A percentile compares a stretch with the other conserved stretches of the same genome.
Conservation (phyloP, 2,888 invertebrate genomes). For the Protophormia terraenovae region DNA sequence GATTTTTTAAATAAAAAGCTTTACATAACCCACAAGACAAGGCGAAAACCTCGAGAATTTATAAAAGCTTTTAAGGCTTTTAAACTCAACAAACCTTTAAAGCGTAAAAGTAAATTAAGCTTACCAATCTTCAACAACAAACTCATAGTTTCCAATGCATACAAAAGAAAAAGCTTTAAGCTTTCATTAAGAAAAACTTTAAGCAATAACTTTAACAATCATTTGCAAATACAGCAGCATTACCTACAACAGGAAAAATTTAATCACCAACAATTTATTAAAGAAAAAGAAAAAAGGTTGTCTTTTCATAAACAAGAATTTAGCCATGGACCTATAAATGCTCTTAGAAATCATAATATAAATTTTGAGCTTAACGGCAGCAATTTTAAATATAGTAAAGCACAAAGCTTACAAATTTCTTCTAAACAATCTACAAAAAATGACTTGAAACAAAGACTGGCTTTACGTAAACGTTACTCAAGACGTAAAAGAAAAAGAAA, state of each 20-base stretch:
- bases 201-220: conserved; percentile 55
- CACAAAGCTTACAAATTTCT: neutral
- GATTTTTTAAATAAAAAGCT: conserved; percentile 64
- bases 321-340: no score
- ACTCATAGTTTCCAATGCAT: neutral
- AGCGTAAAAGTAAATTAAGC: conserved; percentile 18
- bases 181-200: conserved; percentile 3
- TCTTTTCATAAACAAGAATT: conserved; percentile 42
- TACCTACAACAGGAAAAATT: conserved; percentile 10
- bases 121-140: neutral
- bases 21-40: conserved; percentile 60
- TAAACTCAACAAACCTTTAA: conserved; percentile 1
- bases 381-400: neutral
- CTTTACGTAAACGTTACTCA: conserved; percentile 61
- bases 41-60: conserved; percentile 53
- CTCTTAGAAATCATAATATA: no score
- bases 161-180: conserved; percentile 48
- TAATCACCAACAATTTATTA: neutral
- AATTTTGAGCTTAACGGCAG: neutral
- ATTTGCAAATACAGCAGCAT: conserved; percentile 37
- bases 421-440: conserved; percentile 36
- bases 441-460: conserved; percentile 67
- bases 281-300: conserved; percentile 58
- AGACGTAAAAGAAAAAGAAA: conserved; percentile 67
- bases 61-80: neutral